These are phyloP conservation scores for Thunnus albacares DNA, from an alignment of 2,797 vertebrate genomes.

Conservation along the genomic window DNA sequence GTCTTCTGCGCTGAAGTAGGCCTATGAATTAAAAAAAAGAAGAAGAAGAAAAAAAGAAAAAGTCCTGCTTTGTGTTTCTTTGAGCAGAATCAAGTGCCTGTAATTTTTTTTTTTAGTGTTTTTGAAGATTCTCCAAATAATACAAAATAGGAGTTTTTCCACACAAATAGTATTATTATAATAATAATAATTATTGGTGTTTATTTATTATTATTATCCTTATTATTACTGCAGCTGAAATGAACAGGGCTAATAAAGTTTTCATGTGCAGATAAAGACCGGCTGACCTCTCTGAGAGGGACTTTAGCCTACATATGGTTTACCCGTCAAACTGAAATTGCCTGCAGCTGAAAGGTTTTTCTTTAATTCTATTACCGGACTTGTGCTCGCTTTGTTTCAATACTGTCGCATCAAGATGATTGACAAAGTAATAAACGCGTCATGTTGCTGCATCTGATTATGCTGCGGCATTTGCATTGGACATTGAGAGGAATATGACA, in stretches of 20 bases:
- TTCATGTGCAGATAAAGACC: constrained; percentile 35
- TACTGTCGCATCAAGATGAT: constrained; percentile 81
- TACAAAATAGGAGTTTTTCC: neutral
- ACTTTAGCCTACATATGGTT: constrained; percentile 66
- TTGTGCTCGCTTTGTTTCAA: constrained; percentile 77
- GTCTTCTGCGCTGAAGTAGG: constrained; percentile 57
- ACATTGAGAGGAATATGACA: constrained; percentile 81
- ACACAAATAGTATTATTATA: constrained; percentile 1
- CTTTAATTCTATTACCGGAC: constrained; percentile 81
- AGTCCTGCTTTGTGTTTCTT: constrained; percentile 46
- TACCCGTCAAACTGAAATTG: constrained; percentile 78
- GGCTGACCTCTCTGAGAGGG: constrained; percentile 48
- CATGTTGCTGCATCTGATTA: constrained; percentile 84
- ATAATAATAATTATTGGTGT: constrained; percentile 18
- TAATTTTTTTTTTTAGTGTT: constrained; percentile 1
- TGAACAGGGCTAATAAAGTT: constrained; percentile 16
- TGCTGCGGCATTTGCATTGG: constrained; percentile 80
- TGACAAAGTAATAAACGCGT: constrained; percentile 86
- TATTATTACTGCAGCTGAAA: neutral
- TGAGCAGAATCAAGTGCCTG: constrained; percentile 58
- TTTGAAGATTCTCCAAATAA: constrained; percentile 4
- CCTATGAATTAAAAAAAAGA: constrained; percentile 35
- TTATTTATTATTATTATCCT: neutral
- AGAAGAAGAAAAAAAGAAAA: constrained; percentile 26
- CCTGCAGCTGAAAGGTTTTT: constrained; percentile 79